phyloP scores from a whole-genome alignment of 1,140 invertebrate species.

The Belonocnema kinseyi region DNA sequence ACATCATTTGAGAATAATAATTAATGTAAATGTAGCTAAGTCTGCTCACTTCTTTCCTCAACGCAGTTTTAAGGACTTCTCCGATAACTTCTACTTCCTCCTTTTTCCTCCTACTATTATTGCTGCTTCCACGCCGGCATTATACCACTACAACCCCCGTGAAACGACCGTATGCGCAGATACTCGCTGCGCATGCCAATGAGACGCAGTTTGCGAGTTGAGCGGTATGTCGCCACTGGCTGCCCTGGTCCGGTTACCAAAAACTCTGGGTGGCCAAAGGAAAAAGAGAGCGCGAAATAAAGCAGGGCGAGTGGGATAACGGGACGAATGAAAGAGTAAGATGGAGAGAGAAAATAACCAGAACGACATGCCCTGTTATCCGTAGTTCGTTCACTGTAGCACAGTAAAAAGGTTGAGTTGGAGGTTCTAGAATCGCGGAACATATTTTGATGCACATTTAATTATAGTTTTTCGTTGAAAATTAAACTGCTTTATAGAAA shows the following conservation, averaged over 20 bases:
- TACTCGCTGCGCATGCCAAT: neutral
- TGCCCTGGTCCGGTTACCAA: slow-evolving; percentile 34
- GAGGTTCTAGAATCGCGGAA: neutral
- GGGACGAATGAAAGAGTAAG: slow-evolving; percentile 34
- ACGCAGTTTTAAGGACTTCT: neutral
- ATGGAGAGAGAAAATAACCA: slow-evolving; percentile 20
- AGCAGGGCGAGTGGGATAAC: slow-evolving; percentile 33
- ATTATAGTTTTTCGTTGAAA: too few species aligned
- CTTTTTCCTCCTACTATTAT: neutral
- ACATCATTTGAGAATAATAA: neutral
- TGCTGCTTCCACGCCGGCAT: neutral
- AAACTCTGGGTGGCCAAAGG: slow-evolving; percentile 46
- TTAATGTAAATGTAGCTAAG: neutral
- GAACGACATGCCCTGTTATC: slow-evolving; percentile 40
- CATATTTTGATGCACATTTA: neutral
- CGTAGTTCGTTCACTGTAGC: slow-evolving; percentile 40
- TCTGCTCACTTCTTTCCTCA: neutral
- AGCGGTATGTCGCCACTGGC: slow-evolving; percentile 30
- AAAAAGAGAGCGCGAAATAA: slow-evolving; percentile 41
- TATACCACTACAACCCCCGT: neutral
- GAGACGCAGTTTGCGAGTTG: slow-evolving; percentile 9
- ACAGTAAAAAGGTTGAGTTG: slow-evolving; percentile 9
- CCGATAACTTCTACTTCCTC: neutral
- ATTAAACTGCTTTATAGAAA: too few species aligned
- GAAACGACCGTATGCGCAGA: slow-evolving; percentile 2